Evolutionary conservation across 2,797 vertebrate species (phyloP).

Genomic region (Syngnathus acus): DNA sequence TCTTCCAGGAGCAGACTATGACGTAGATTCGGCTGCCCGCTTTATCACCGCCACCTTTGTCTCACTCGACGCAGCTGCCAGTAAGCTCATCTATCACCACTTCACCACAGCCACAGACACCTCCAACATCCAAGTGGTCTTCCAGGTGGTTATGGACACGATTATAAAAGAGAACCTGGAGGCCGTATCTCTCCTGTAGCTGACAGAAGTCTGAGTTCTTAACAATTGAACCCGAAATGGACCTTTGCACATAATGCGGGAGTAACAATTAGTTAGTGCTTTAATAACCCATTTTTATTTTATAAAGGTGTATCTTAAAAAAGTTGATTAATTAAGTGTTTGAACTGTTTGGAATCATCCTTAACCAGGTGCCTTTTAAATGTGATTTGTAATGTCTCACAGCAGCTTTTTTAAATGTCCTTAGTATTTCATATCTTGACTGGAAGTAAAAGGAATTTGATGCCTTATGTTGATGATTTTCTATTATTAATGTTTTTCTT

Average conservation of each 20-base stretch:
- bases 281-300: not conserved
- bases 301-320: not conserved
- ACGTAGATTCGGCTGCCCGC: constrained; percentile 69
- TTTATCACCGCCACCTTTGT: constrained; percentile 67
- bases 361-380: not conserved
- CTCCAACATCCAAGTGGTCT: constrained; percentile 74
- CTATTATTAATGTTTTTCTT: not conserved
- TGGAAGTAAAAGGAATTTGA: not conserved
- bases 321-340: not conserved
- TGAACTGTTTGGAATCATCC: not conserved
- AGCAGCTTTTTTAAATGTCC: not conserved
- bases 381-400: not conserved
- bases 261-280: not conserved
- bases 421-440: not conserved
- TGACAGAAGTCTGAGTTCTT: not conserved
- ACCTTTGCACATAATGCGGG: not conserved
- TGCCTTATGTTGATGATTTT: constrained; percentile 1
- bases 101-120: constrained; percentile 78
- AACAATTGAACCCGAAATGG: not conserved
- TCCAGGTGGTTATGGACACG: constrained; percentile 77
- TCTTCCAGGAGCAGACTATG: constrained; percentile 67
- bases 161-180: constrained; percentile 77
- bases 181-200: constrained; percentile 69
- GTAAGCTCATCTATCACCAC: constrained; percentile 73
- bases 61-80: constrained; percentile 56